These are phyloP conservation scores for Calameuta filiformis DNA, from an alignment of 2,888 invertebrate genomes.

Conservation along the genomic window DNA sequence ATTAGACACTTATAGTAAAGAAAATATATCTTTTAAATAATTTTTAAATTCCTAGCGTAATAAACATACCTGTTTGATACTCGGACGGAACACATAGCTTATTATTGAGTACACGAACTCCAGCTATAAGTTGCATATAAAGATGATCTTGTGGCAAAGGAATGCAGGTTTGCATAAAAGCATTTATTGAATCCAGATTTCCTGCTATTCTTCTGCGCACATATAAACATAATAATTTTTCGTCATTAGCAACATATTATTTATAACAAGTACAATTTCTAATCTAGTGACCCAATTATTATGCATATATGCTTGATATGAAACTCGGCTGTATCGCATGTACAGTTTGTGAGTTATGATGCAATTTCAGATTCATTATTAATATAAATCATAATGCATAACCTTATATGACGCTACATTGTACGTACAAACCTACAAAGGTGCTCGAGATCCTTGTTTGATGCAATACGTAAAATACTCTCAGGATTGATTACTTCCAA, in stretches of 20 bases:
- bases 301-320: background rate
- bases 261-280: background rate
- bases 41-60: background rate
- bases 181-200: conserved; percentile 61
- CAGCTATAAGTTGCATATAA: conserved; percentile 66
- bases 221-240: background rate
- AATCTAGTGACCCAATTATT: background rate
- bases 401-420: background rate
- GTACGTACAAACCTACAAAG: conserved; percentile 56
- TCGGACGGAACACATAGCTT: conserved; percentile 61
- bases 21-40: background rate
- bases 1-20: background rate
- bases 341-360: background rate
- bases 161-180: conserved; percentile 62
- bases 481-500: conserved; percentile 70
- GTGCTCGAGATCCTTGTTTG: conserved; percentile 59
- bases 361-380: background rate
- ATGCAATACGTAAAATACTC: conserved; percentile 66
- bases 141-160: conserved; percentile 63
- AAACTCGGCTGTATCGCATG: background rate
- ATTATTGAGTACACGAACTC: conserved; percentile 63
- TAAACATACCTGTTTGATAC: conserved; percentile 32
- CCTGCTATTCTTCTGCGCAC: conserved; percentile 50
- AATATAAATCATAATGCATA: background rate
- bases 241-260: background rate